Base-by-base conservation (phyloP, 2,797 vertebrate species). In the Hippopotamyrus pictus region DNA sequence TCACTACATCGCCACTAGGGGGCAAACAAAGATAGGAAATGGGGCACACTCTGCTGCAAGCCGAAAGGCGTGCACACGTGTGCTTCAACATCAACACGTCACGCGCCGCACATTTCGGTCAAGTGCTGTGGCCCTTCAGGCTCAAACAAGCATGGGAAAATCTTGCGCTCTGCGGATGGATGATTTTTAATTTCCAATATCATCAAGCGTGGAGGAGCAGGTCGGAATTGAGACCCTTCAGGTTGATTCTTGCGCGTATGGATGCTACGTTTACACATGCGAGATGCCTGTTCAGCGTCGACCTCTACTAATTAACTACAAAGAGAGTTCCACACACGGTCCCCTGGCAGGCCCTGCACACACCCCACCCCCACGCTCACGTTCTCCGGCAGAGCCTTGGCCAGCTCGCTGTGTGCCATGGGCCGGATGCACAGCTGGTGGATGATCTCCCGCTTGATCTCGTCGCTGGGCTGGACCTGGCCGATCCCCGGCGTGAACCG, bases 351-450 rank as follows among this genome's bases (percentile, higher is more conserved):
- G 98, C 97, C 93, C 99, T 99, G 6, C 99, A 50, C 4, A n/a
- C 54, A 22, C 65, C 65, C 22, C n/a, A 59, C 11, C 65, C 12
- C 33, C 5, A 46, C 22, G 95, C 98, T 97, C 93, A 99, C 98
- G 86, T 99, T 98, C 95, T 99, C 98, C 25, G 98, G 98, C 62
- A 99, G 95, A 4, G 98, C 97, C 93, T 99, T 99, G 6, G 99
- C 97, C 92, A 99, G 93, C 93, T 99, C 98, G 48, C 98, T 99
- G 94, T 99, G 98, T 89, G 98, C 97, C 98, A 99, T 99, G 0
- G 98, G 96, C 91, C 97, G 96, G 95, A 99, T 98, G 89, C 97
- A 98, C 91, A 99, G 94, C 93, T 98, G 98, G 91, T 99, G 98
- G 92, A 99, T 95, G 91, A 99, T 98, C 95, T 99, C 98, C 88